A percentile compares a stretch with the other conserved stretches of the same genome.
phyloP scores from a whole-genome alignment of 2,113 vertebrate genomes.

The Odocoileus virginianus region DNA sequence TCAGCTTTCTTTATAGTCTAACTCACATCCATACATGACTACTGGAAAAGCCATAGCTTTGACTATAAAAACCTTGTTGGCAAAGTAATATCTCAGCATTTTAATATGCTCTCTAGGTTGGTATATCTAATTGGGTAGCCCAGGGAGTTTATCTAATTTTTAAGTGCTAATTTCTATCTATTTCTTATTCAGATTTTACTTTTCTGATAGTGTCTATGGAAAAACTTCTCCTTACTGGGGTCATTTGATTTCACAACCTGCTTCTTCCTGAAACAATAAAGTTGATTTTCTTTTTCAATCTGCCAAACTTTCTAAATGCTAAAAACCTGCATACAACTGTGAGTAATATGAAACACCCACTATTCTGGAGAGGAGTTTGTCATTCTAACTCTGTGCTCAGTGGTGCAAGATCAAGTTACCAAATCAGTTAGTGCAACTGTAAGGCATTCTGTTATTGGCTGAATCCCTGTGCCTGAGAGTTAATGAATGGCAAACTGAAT shows the following conservation, averaged over 20 bases:
- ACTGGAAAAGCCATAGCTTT: not conserved
- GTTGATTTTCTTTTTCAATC: not conserved
- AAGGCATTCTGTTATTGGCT: slow-evolving; percentile 62
- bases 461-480: slow-evolving; percentile 58
- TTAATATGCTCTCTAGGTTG: not conserved
- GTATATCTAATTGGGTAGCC: slow-evolving; percentile 6
- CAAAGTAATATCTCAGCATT: not conserved
- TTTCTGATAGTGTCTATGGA: not conserved
- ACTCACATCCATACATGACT: not conserved
- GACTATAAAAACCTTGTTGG: not conserved
- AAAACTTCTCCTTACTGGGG: not conserved
- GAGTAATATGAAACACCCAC: not conserved
- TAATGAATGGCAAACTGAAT: slow-evolving; percentile 72
- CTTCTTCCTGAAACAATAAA: slow-evolving; percentile 36
- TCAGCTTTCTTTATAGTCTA: not conserved
- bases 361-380: not conserved
- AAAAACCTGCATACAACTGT: not conserved
- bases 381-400: slow-evolving; percentile 39
- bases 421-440: slow-evolving; percentile 25
- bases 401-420: slow-evolving; percentile 43
- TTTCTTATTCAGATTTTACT: not conserved
- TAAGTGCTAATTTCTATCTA: slow-evolving; percentile 16
- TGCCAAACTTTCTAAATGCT: not conserved
- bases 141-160: slow-evolving; percentile 22
- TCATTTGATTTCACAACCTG: slow-evolving; percentile 42